Base-by-base conservation (phyloP, 35 echinoderm and acorn worm genomes). In the Lytechinus pictus region DNA sequence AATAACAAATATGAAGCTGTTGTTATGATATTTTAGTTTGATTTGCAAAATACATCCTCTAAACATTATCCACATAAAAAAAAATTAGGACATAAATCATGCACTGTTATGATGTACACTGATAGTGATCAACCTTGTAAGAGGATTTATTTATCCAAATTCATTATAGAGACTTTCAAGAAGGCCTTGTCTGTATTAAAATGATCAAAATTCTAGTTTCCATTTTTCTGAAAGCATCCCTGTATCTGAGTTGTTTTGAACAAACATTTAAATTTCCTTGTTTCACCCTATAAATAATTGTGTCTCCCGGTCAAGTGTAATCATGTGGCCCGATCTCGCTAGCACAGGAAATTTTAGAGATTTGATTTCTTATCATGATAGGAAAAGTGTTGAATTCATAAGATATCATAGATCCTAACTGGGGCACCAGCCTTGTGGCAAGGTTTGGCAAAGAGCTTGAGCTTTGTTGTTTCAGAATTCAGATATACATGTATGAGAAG, bases 321-420 rank as follows among this genome's bases (percentile, higher is more conserved):
- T 79, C 66, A 16, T 79, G n/a, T 79, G 21, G 66, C n/a, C 66
- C 19, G 21, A 79, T 79, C 66, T 79, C 21, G 66, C 66, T n/a
- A 24, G n/a, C 4, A 19, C 66, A 79, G 66, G 66, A 79, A n/a
- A 79, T 7, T 71, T 79, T 14, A 24, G 19, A 79, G 66, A 79
- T 79, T 79, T 79, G 66, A 79, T 79, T 79, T 79, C 66, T 79
- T n/a, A 79, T 79, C 19, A 79, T 24, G 66, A 79, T 79, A 79
- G 66, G 12, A 79, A 79, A 19, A n/a, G 66, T 24, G 4, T 79
- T 79, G 19, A 79, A 19, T n/a, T 79, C 12, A 79, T 79, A 79
- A 21, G 61, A 79, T 79, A 79, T 79, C 19, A 79, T 19, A 24
- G 66, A 79, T 79, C 66, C 16, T 79, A 79, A 79, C 66, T 79